phyloP scores from a whole-genome alignment of 2,113 vertebrate species.

The Uria lomvia region DNA sequence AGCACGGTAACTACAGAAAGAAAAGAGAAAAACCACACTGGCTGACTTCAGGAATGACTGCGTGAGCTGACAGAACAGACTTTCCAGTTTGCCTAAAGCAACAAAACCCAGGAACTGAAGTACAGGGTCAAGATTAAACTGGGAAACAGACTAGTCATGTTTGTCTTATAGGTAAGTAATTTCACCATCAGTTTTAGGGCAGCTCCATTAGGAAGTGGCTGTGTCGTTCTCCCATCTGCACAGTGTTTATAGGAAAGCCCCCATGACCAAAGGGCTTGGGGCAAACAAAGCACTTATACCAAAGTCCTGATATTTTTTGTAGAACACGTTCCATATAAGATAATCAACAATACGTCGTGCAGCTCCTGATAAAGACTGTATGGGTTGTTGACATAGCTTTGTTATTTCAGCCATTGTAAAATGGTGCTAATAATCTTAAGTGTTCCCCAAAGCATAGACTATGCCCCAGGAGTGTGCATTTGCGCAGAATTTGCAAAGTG shows the following conservation, averaged over 20 bases:
- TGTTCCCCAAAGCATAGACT: not conserved
- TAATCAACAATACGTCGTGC: not conserved
- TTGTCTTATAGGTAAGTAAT: not conserved
- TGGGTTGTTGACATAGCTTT: not conserved
- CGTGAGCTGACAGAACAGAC: not conserved
- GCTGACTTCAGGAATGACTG: not conserved
- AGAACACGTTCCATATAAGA: not conserved
- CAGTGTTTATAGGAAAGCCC: not conserved
- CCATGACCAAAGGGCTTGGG: not conserved
- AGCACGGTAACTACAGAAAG: constrained; percentile 86
- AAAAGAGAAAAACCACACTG: not conserved
- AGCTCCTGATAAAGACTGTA: not conserved
- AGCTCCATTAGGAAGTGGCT: not conserved
- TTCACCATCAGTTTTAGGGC: not conserved
- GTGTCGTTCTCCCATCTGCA: not conserved
- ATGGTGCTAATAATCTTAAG: not conserved
- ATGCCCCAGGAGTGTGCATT: not conserved
- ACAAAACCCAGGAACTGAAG: not conserved
- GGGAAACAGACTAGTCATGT: not conserved
- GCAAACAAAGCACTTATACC: not conserved
- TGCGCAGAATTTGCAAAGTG: not conserved
- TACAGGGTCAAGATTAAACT: not conserved
- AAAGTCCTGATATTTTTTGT: not conserved
- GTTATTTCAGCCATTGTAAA: not conserved
- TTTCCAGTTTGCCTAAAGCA: not conserved